A percentile compares a stretch with the other conserved stretches of the same genome.
These are phyloP conservation scores for Megastigmus dorsalis DNA, from an alignment of 2,888 invertebrate species.

Conservation along the genomic window DNA sequence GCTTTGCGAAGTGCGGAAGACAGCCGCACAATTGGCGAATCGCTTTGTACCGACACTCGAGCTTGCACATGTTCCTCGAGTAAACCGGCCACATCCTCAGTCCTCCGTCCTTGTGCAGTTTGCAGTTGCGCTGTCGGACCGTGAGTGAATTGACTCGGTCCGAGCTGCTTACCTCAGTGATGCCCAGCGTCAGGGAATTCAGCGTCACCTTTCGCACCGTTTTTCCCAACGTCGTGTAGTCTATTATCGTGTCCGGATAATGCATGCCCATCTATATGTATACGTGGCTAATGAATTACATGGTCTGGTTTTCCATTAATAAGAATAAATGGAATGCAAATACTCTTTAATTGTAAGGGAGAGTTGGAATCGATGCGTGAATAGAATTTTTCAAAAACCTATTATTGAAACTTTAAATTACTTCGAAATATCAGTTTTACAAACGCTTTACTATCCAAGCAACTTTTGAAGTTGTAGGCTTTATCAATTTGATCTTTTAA, in stretches of 20 bases:
- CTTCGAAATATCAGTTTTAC: too few species aligned
- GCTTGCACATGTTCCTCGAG: conserved; percentile 81
- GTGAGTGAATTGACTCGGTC: conserved; percentile 52
- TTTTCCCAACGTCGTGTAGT: conserved; percentile 11
- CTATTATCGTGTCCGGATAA: conserved; percentile 49
- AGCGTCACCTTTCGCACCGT: neutral
- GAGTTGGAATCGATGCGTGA: too few species aligned
- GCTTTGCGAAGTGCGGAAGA: conserved; percentile 84
- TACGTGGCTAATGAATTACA: too few species aligned
- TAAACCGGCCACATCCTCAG: conserved; percentile 82
- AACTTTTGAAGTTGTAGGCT: too few species aligned
- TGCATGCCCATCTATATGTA: conserved; percentile 31
- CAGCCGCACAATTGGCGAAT: conserved; percentile 81
- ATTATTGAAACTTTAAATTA: too few species aligned
- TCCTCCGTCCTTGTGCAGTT: conserved; percentile 81
- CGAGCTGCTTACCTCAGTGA: conserved; percentile 45
- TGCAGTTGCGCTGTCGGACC: conserved; percentile 80
- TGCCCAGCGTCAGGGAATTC: conserved; percentile 11
- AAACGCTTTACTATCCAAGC: too few species aligned
- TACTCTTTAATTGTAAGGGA: too few species aligned
- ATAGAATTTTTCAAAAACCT: too few species aligned
- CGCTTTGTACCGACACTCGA: conserved; percentile 82
- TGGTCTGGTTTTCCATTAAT: too few species aligned
- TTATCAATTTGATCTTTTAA: too few species aligned
- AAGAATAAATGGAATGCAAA: neutral